Conservation (phyloP, 1,140 invertebrate genomes). For the Drosophila carrolli region DNA sequence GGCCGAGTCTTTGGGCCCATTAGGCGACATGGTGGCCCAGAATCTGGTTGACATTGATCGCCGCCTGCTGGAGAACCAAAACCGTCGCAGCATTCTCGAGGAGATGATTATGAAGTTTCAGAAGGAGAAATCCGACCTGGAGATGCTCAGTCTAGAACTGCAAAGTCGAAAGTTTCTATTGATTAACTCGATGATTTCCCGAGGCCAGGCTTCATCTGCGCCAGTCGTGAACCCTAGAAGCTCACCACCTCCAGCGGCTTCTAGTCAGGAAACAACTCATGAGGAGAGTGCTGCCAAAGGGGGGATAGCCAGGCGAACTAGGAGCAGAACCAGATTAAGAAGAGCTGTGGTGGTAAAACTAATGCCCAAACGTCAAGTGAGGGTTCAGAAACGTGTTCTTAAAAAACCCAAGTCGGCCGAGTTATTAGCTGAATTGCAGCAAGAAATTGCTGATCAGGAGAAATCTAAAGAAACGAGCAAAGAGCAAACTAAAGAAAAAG, state of each 20-base stretch:
- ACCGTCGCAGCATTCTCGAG: conserved; percentile 72
- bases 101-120: conserved; percentile 81
- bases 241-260: conserved; percentile 6
- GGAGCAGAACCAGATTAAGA: conserved; percentile 10
- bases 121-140: conserved; percentile 73
- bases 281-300: not conserved
- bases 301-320: conserved; percentile 12
- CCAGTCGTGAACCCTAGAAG: conserved; percentile 6
- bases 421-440: not conserved
- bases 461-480: not conserved
- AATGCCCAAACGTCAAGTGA: conserved; percentile 24
- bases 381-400: not conserved
- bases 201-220: conserved; percentile 6
- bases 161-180: conserved; percentile 75
- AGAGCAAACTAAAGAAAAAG: not conserved
- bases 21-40: conserved; percentile 41
- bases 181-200: conserved; percentile 46
- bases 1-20: conserved; percentile 5
- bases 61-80: conserved; percentile 70
- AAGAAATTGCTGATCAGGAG: conserved; percentile 5
- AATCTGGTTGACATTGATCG: conserved; percentile 74
- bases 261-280: not conserved
- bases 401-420: not conserved
- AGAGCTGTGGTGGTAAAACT: conserved; percentile 10
- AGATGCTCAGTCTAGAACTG: conserved; percentile 64